Percentiles rank a stretch among this genome's conserved stretches.
phyloP scores from a whole-genome alignment of 2,113 vertebrate species.

The Bujurquina vittata region DNA sequence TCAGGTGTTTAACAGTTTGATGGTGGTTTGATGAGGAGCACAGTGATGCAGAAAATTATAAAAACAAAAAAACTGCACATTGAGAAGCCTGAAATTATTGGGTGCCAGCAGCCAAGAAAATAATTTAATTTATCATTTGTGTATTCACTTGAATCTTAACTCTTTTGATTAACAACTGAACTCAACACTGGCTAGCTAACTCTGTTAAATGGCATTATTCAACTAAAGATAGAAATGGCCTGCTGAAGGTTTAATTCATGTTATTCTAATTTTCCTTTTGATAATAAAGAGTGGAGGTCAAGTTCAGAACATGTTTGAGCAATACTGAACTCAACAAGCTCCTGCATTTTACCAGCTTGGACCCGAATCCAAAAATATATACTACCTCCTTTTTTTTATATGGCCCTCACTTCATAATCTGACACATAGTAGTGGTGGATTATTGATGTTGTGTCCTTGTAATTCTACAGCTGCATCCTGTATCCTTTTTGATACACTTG shows the following conservation, averaged over 20 bases:
- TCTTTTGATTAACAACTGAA: no score
- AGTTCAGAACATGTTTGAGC: not conserved
- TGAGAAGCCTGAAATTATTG: constrained; percentile 11
- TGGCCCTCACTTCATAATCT: not conserved
- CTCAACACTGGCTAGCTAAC: no score
- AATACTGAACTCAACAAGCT: not conserved
- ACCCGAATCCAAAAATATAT: not conserved
- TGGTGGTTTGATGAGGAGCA: constrained; percentile 20
- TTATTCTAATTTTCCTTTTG: no score
- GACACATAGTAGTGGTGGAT: not conserved
- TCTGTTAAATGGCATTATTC: no score
- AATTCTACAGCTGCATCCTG: not conserved
- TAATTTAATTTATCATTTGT: not conserved
- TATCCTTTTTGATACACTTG: constrained; percentile 4
- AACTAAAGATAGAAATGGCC: no score
- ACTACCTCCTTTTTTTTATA: no score
- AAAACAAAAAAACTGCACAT: not conserved
- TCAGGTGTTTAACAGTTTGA: constrained; percentile 27
- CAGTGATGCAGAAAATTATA: constrained; percentile 47
- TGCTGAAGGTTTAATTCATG: no score
- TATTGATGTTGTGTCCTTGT: not conserved
- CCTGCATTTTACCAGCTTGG: not conserved
- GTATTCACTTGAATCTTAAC: no score
- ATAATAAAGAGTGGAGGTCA: no score
- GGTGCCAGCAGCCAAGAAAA: not conserved